Percentiles rank a stretch among this genome's conserved stretches.
These are phyloP conservation scores for Puntigrus tetrazona DNA, from an alignment of 2,113 vertebrate species.

Conservation along the genomic window DNA sequence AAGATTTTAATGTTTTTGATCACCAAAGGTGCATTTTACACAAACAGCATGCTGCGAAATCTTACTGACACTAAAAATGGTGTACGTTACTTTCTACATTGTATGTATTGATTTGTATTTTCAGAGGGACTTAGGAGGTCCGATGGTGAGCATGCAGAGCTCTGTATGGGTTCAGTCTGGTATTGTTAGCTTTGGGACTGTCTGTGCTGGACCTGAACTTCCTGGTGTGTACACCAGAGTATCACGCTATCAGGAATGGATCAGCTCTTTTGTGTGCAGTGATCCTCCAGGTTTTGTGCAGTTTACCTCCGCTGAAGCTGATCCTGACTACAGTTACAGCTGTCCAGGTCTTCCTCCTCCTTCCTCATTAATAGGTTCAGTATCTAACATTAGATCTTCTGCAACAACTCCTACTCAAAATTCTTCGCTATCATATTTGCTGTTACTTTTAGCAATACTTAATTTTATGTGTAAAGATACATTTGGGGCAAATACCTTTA, in stretches of 20 bases:
- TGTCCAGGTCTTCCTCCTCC: background rate
- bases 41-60: too few relatives aligned
- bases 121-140: conserved; percentile 83
- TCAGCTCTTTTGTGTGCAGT: conserved; percentile 41
- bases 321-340: conserved; percentile 6
- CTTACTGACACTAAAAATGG: background rate
- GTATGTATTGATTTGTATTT: conserved; percentile 48
- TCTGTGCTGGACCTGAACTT: conserved; percentile 77
- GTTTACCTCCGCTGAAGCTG: background rate
- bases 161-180: conserved; percentile 78
- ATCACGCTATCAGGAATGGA: conserved; percentile 77
- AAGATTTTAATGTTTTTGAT: too few relatives aligned
- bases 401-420: background rate
- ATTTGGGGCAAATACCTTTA: background rate
- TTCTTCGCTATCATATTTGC: background rate
- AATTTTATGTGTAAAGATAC: background rate
- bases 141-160: conserved; percentile 73
- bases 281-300: conserved; percentile 39
- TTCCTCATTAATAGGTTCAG: too few relatives aligned
- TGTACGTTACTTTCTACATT: too few relatives aligned
- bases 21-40: too few relatives aligned
- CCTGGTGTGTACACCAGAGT: conserved; percentile 81
- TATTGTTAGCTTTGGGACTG: conserved; percentile 80
- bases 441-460: background rate
- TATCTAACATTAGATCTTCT: accelerated